These are phyloP conservation scores for Apodemus speciosus DNA, from an alignment of 2,113 vertebrate genomes.

Conservation along the genomic window DNA sequence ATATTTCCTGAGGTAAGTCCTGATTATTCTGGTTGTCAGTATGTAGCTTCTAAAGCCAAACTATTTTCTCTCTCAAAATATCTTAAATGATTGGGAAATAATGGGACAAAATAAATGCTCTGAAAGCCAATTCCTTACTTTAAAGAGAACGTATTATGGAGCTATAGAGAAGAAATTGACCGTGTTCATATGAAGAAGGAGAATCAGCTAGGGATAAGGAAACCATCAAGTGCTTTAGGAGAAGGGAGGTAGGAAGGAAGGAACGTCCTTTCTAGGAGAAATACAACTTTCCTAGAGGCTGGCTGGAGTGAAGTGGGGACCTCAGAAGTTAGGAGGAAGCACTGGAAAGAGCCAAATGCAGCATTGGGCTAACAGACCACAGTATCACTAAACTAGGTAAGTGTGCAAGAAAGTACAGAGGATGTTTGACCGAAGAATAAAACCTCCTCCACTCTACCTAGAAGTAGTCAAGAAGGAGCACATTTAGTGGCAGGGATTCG, in stretches of 20 bases:
- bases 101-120: not conserved
- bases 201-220: no score
- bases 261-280: not conserved
- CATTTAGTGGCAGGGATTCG: no score
- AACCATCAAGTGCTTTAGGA: not conserved
- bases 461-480: not conserved
- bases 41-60: not conserved
- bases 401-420: not conserved
- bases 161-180: not conserved
- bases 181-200: not conserved
- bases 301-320: not conserved
- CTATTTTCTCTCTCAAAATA: not conserved
- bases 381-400: not conserved
- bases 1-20: no score
- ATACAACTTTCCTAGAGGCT: not conserved
- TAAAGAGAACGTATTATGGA: not conserved
- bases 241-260: no score
- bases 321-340: not conserved
- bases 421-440: fast-evolving
- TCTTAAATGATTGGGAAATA: not conserved
- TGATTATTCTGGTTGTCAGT: not conserved
- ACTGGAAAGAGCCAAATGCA: not conserved
- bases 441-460: not conserved
- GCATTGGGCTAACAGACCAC: not conserved
- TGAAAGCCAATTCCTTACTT: not conserved